Evolutionary conservation across 1,140 invertebrate genomes (phyloP), one percentile per base, ranked within the genome.

Genomic region (Oryctes rhinoceros): DNA sequence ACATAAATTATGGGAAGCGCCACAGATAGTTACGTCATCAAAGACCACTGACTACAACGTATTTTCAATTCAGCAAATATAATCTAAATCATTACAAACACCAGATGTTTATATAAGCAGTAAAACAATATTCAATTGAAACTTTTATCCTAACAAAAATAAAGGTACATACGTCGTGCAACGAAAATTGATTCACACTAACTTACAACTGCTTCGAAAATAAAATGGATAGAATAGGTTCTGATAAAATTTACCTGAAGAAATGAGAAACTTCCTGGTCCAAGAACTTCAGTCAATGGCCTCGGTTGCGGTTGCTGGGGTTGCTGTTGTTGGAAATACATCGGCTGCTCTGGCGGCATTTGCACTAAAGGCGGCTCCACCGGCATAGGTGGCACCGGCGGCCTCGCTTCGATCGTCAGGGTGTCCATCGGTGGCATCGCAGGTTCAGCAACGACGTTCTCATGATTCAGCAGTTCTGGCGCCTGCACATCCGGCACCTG

Each of bases 181-280:
- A 30, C 24, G 24, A 30, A 30, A 30, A 30, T 30, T 30, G 0
- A 30, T 1, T 30, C 2, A 30, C 24, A 0, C 24, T 30, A 30
- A 30, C 24, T 30, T 30, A 30, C 24, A 1, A 0, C 2, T 30
- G 24, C 24, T 30, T 30, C 24, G 24, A 30, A 30, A 30, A 0
- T 30, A 30, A 30, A 30, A 30, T 44, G 1, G 13, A 71, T 9
- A 35, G 20, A 35, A 71, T 71, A 71, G 24, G 1, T 5, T 0
- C 9, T 62, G 2, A 44, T 10, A 10, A 44, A 44, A 44, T 10
- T 62, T 59, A 87, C 93, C 87, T 94, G 94, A 24, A 95, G 88
- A 84, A 95, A 94, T 86, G 91, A 93, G 86, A 94, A 94, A 84
- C 92, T 94, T 79, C 93, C 92, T 6, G 91, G 90, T 13, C 92